These are phyloP conservation scores for Phyllotreta cruciferae DNA, from an alignment of 2,888 invertebrate genomes.

Conservation along the genomic window DNA sequence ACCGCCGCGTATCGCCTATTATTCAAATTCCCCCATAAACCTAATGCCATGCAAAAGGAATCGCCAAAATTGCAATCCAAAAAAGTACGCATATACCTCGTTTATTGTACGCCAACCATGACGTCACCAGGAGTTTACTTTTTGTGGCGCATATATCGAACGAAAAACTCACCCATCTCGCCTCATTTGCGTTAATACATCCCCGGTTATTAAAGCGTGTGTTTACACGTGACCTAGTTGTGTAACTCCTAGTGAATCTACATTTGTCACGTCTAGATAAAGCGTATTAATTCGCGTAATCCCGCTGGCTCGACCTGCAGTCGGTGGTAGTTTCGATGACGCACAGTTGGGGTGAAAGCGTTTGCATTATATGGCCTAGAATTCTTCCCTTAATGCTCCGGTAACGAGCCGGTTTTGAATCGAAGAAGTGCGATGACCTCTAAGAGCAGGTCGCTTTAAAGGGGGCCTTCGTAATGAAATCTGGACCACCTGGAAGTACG, in stretches of 20 bases:
- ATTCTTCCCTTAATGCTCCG: no score
- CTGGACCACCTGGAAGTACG: conserved; percentile 34
- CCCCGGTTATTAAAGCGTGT: conserved; percentile 25
- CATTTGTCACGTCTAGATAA: conserved; percentile 41
- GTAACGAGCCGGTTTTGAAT: no score
- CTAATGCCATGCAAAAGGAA: background rate
- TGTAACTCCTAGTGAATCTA: conserved; percentile 35
- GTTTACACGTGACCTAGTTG: conserved; percentile 40
- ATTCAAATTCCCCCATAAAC: conserved; percentile 8
- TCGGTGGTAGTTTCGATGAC: conserved; percentile 24
- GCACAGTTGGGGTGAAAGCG: conserved; percentile 7
- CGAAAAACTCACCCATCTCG: background rate
- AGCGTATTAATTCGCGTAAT: conserved; percentile 39
- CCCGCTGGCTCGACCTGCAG: conserved; percentile 30
- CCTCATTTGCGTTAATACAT: conserved; percentile 28
- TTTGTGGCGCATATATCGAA: background rate
- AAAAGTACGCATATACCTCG: background rate
- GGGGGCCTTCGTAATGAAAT: conserved; percentile 30
- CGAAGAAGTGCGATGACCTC: conserved; percentile 22
- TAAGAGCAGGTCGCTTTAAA: no score
- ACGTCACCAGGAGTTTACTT: background rate
- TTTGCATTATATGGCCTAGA: no score
- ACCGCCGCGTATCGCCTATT: conserved; percentile 24
- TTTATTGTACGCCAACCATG: background rate
- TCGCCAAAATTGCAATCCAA: no score